Evolutionary conservation across 2,113 vertebrate species (phyloP), one percentile per base, ranked within the genome.

Genomic region (Leptosomus discolor): DNA sequence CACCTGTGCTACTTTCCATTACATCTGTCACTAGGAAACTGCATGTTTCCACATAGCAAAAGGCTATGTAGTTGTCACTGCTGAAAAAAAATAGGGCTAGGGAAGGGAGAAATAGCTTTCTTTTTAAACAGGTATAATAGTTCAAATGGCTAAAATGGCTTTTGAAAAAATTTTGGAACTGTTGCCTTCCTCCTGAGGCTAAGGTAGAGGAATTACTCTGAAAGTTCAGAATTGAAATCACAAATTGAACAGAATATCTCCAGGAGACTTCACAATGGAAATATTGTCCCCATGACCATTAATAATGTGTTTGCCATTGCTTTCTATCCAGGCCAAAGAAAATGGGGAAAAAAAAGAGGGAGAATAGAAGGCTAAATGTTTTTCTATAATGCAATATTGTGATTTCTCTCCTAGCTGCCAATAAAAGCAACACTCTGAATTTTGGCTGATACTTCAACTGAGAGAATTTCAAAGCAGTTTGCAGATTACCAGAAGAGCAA

Each of bases 371-470:
- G 39, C 60, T 57, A 37, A 89, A 81, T 0, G 1, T 26, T 94
- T 91, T 69, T 60, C 19, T 85, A 15, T 65, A 76, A 39, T 23
- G 14, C 50, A 60, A 32, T 65, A 61, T 69, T 95, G 80, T 76
- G 91, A 79, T 95, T 92, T 89, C 69, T 65, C 41, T 90, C 32
- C 41, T 80, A 68, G 70, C 65, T 95, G 91, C 92, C 94, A 95
- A 83, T 69, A 76, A 96, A 91, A 79, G 37, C 84, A 71, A 46
- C 20, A 11, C 57, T 96, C 82, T 53, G 45, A 79, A 83, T 87
- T 92, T 91, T 94, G 73, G 65, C 69, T 89, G 77, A 53, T 95
- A 87, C 81, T 63, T 91, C 70, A 69, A 2, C 73, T 30, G 84
- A 67, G 75, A 85, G 69, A 78, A 60, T 97, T 94, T 91, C 68